Evolutionary conservation across 2,888 invertebrate genomes (phyloP), one percentile per base, ranked within the genome.

Genomic region (Herminia tarsipennalis): DNA sequence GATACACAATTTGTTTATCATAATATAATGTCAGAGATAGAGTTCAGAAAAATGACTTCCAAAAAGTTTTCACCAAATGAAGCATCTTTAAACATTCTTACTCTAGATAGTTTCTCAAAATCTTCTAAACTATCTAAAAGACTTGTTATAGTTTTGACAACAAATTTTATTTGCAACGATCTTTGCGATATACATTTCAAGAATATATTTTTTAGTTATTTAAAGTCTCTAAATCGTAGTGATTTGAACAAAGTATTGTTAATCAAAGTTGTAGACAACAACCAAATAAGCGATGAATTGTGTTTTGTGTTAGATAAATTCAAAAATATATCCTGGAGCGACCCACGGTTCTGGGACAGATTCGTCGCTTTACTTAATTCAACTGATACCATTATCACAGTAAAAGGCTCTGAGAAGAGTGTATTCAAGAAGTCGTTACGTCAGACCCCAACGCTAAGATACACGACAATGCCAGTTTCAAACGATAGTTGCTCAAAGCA

Each of bases 311-410:
- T 91, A 78, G 88, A 91, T 78, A 90, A 89, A 66, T 93, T 95
- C 89, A 93, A 93, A 38, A 94, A 94, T 70, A 92, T 95, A 64
- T 93, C 94, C 46, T 95, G 95, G 94, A 94, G 94, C 57, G 96
- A 97, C 75, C 94, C 94, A 37, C 92, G 95, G 56, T 97, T 97
- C 86, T 97, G 97, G 97, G 96, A 96, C 70, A 95, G 95, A 81
- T 92, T 97, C 54, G 93, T 95, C 76, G 93, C 95, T 46, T 93
- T 96, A 91, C 95, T 96, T 29, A 96, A 96, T 80, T 94, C 95
- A 2, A 91, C 90, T 18, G 91, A 91, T 65, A 91, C 90, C 53
- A 89, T 91, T 76, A 92, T 93, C 51, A 92, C 91, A 10, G 80
- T 91, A 43, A 86, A 86, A 77, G 77, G 83, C 55, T 77, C 86